Evolutionary conservation across 2,113 vertebrate species (phyloP).

Genomic region (Panthera uncia): DNA sequence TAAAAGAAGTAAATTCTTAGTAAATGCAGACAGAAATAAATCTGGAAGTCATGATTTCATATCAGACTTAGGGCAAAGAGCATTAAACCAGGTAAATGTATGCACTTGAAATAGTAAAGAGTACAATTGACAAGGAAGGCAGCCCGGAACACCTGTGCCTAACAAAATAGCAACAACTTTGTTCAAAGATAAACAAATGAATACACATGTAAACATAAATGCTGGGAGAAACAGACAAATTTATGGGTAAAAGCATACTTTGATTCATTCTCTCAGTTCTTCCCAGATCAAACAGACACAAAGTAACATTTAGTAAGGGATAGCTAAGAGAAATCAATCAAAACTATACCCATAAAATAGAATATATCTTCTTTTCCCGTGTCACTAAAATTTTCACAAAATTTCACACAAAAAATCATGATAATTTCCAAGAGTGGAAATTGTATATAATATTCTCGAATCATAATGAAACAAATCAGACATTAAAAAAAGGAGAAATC

Average conservation of each 20-base stretch:
- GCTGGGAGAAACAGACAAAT: neutral
- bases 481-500: neutral
- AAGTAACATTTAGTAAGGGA: neutral
- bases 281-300: neutral
- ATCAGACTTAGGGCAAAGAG: neutral
- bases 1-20: neutral
- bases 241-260: neutral
- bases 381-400: neutral
- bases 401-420: neutral
- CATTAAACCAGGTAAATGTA: neutral
- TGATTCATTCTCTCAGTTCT: neutral
- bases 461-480: neutral
- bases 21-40: neutral
- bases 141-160: neutral
- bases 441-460: neutral
- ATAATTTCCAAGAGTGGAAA: neutral
- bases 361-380: neutral
- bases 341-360: neutral
- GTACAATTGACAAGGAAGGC: neutral
- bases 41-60: neutral
- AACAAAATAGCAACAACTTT: neutral
- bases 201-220: neutral
- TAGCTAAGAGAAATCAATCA: neutral
- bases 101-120: neutral
- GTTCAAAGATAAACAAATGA: neutral